Evolutionary conservation across 2,113 vertebrate genomes (phyloP).

Genomic region (crab-eating macaque (Macaca fascicularis)): T2T-MFA8v1.1 NC_088386.1:124800001-124800500

Average conservation of each 20-base stretch:
- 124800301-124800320: neutral
- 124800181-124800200: neutral
- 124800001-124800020: neutral
- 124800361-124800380: neutral
- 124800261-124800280: neutral
- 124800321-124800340: neutral
- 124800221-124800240: neutral
- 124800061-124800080: neutral
- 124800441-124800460: neutral
- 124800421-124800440: neutral
- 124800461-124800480: neutral
- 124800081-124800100: neutral
- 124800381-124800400: neutral
- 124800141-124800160: neutral
- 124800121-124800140: neutral
- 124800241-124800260: neutral
- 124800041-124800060: neutral
- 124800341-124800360: neutral
- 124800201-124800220: neutral
- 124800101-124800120: neutral
- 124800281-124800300: neutral
- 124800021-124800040: neutral
- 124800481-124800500: slow-evolving; percentile 15
- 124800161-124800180: slow-evolving; percentile 10
- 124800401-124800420: neutral